Evolutionary conservation across 2,113 vertebrate genomes (phyloP).

Genomic region (Hyperopisus bebe): DNA sequence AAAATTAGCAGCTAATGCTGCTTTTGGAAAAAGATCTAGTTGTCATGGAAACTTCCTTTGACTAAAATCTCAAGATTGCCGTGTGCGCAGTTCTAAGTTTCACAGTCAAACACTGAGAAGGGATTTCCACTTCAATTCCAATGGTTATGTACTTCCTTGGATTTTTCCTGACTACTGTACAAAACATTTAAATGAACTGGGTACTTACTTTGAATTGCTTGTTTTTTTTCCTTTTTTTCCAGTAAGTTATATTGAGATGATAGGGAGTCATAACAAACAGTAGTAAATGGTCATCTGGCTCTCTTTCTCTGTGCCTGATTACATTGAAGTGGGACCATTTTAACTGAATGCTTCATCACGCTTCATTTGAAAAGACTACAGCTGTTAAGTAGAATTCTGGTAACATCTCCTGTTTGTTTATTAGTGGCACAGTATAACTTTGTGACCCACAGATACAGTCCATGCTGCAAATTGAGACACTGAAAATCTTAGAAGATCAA

Average conservation of each 20-base stretch:
- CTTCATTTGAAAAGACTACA: neutral
- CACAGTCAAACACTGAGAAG: neutral
- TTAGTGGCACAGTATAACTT: neutral
- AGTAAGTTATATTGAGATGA: neutral
- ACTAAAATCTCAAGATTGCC: neutral
- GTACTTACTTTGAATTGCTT: neutral
- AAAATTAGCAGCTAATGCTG: constrained; percentile 8
- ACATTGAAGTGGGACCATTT: neutral
- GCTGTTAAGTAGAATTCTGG: neutral
- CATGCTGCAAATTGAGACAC: neutral
- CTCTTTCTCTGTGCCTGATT: neutral
- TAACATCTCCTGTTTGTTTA: neutral
- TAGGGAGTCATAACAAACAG: neutral
- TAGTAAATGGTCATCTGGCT: neutral
- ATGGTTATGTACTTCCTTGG: neutral
- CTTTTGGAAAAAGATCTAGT: constrained; percentile 1
- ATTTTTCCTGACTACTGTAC: neutral
- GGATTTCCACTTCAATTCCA: neutral
- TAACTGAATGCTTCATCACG: neutral
- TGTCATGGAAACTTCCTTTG: constrained; percentile 23
- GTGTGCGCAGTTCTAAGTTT: neutral
- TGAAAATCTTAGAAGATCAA: neutral
- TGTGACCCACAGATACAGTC: neutral
- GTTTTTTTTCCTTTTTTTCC: neutral
- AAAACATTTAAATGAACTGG: neutral